phyloP scores from a whole-genome alignment of 2,113 vertebrate species.

The Eptesicus fuscus region DNA sequence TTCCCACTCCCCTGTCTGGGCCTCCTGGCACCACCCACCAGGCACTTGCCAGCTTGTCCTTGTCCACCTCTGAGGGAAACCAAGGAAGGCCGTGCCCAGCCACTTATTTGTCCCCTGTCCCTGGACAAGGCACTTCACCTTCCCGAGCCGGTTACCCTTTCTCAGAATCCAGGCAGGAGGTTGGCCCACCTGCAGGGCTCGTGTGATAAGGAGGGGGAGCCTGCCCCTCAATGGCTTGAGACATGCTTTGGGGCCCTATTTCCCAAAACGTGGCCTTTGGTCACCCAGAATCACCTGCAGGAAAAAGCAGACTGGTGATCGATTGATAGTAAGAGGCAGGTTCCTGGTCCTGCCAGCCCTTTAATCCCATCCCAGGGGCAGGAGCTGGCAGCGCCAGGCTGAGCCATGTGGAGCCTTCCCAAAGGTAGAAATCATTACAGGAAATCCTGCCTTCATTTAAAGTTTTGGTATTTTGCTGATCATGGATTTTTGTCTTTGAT shows the following conservation, averaged over 20 bases:
- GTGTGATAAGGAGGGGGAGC: not conserved
- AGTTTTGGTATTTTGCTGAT: not conserved
- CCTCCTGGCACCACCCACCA: too few relatives aligned
- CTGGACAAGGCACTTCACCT: not conserved
- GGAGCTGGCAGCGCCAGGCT: not conserved
- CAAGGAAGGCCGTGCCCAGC: not conserved
- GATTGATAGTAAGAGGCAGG: not conserved
- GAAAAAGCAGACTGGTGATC: not conserved
- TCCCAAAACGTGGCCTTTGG: not conserved
- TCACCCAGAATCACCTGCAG: not conserved
- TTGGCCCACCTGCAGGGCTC: not conserved
- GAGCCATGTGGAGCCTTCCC: not conserved
- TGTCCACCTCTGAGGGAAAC: not conserved
- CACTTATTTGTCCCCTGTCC: not conserved
- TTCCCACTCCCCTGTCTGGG: not conserved
- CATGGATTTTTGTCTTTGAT: not conserved
- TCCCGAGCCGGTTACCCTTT: not conserved
- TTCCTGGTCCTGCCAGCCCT: not conserved
- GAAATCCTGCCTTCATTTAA: not conserved
- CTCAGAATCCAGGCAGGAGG: not conserved
- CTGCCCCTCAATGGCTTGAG: not conserved
- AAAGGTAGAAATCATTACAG: not conserved
- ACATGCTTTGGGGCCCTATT: not conserved
- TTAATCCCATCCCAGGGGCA: not conserved
- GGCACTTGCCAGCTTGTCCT: not conserved